Conservation (phyloP, 2,888 invertebrate genomes). For the Meteorus colon region DNA sequence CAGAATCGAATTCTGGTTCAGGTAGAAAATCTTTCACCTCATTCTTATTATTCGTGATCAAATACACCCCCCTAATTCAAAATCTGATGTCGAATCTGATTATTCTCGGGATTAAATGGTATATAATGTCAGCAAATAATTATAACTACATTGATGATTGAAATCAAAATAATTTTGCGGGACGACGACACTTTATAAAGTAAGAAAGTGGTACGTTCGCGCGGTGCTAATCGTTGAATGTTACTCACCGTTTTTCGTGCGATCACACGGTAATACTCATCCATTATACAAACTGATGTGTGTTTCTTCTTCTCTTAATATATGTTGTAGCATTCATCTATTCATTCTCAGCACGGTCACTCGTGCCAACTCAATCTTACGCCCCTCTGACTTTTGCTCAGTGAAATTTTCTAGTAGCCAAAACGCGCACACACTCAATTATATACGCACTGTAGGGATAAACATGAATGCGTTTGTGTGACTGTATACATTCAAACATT, state of each 20-base stretch:
- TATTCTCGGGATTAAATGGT: background rate
- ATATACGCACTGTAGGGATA: constrained; percentile 8
- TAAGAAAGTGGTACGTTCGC: background rate
- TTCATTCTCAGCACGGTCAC: constrained; percentile 17
- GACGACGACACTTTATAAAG: background rate
- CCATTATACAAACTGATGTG: background rate
- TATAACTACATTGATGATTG: background rate
- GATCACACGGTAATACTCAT: constrained; percentile 3
- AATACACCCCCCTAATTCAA: too few species aligned
- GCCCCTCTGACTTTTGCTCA: constrained; percentile 17
- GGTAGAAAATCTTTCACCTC: too few species aligned
- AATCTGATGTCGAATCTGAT: too few species aligned
- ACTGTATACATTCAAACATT: constrained; percentile 20
- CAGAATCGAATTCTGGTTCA: too few species aligned
- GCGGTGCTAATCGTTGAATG: constrained; percentile 15
- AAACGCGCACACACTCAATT: background rate
- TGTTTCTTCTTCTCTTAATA: background rate
- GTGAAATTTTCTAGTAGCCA: background rate
- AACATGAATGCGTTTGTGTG: constrained; percentile 27
- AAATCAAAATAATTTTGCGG: background rate
- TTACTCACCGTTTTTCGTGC: background rate
- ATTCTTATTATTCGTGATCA: too few species aligned
- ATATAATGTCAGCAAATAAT: background rate
- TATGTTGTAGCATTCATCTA: background rate
- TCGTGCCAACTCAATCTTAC: constrained; percentile 25